Base-by-base conservation (phyloP, 2,888 invertebrate species). In the Epistrophella euchroma region DNA sequence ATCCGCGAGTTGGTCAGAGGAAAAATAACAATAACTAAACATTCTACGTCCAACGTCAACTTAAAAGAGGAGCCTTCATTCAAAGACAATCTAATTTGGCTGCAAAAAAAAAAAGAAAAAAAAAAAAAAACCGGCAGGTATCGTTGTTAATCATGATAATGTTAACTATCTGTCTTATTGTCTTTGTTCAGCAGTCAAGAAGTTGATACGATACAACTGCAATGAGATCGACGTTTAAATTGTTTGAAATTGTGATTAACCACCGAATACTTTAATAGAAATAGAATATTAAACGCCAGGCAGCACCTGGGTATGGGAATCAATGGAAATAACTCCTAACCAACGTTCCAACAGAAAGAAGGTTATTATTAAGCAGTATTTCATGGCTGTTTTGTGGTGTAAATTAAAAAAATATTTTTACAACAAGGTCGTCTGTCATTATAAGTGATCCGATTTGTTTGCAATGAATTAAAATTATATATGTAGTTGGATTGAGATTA, bases 391-490 rank as follows among this genome's bases (percentile, higher is more conserved):
- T 68, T 45, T 77, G 68, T 60, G 72, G 73, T 62, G 60, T 62
- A 77, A 77, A 68, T 68, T 66, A 43, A 81, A 66, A 64, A 77
- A 77, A 72, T 73, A 62, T 72, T 77, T 68, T 72, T 68, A 52
- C 37, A 45, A 25, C 82, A 83, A 83, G 82, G 82, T 66, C 66
- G 47, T 47, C 2, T 15, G 35, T 28, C 19, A 6, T 73, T 55
- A n/a, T n/a, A 50, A 15, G 52, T 28, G 40, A 71, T 71, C 32
- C 22, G 68, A 73, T 55, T 52, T n/a, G 25, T 37, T 50, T 50
- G 37, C 47, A n/a, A 37, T 37, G 19, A 32, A 37, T 52, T 52
- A 32, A 50, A 43, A 64, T 60, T 7, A 64, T 17, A 40, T 4
- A 11, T 4, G 6, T 32, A 13, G 4, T 35, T 1, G 7, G n/a